Base-by-base conservation (phyloP, 2,113 vertebrate species). In the Ophthalmolycus amberensis region DNA sequence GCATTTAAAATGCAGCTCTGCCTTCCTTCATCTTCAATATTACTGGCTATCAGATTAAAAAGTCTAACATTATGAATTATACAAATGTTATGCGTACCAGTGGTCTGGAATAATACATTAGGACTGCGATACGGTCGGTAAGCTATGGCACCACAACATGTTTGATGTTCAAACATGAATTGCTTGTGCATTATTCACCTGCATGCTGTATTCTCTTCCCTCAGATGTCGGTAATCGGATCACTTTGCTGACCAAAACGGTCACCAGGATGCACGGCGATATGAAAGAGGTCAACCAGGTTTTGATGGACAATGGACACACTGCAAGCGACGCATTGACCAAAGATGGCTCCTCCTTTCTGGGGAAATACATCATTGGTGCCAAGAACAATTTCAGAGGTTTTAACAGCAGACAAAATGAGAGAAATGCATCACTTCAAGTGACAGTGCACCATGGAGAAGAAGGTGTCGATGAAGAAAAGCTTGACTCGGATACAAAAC, bases 141-240 rank as follows among this genome's bases (percentile, higher is more conserved):
- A 50, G 6, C 54, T 56, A 25, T 25, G n/a, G n/a, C 25, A 56
- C n/a, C n/a, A 12, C 54, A 56, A 56, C 22, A 12, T 54, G 9
- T 54, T 54, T 32, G n/a, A n/a, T 65, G 14, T n/a, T 40, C 37
- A n/a, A 34, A 64, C 22, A 25, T 42, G n/a, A 38, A 48, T 54
- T 25, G 4, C 14, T 38, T 54, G 34, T 40, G 22, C 0, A 29
- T 52, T 46, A 27, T 27, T 4, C 59, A 15, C 29, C 8, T 50
- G 5, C 3, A 15, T 76, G 34, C 65, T 34, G 37, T 54, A 1
- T 70, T 79, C 48, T 79, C 72, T 64, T 48, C 5, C 60, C 71
- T 14, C 85, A 97, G 96, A 97, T 77, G 91, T 97, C 22, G 97
- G 97, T 0, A 97, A 97, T 90, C 94, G 96, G 27, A 94, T 97